Evolutionary conservation across 2,797 vertebrate species (phyloP).

Genomic region (Emydoidea blandingii): DNA sequence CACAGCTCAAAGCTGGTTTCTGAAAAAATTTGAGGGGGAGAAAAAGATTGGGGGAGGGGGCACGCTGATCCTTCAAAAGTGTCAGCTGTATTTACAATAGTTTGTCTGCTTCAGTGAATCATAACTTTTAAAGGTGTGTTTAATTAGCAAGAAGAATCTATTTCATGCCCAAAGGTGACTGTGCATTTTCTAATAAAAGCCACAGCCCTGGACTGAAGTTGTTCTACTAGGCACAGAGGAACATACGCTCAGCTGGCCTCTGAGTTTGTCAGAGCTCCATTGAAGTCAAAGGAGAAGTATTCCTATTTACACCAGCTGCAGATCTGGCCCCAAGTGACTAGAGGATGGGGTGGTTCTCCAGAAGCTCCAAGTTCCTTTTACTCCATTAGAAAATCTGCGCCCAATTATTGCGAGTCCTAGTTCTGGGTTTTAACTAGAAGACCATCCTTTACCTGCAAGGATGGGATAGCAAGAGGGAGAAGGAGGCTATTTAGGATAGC

Average conservation of each 20-base stretch:
- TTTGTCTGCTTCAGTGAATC: neutral
- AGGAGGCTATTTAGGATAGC: neutral
- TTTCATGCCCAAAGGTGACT: neutral
- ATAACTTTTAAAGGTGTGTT: neutral
- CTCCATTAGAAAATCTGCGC: neutral
- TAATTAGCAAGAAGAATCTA: slow-evolving; percentile 6
- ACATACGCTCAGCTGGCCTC: neutral
- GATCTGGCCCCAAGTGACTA: neutral
- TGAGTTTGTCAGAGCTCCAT: neutral
- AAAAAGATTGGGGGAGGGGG: neutral
- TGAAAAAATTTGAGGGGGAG: neutral
- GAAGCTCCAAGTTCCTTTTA: neutral
- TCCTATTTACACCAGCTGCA: neutral
- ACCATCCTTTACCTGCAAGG: neutral
- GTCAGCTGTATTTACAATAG: neutral
- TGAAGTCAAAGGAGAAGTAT: neutral
- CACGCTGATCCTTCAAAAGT: neutral
- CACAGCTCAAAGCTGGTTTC: neutral
- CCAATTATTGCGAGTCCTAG: neutral
- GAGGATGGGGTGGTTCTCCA: neutral
- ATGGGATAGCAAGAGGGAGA: neutral
- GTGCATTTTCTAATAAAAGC: slow-evolving; percentile 1
- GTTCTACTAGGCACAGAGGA: neutral
- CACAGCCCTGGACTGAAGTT: neutral
- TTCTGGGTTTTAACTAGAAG: neutral